phyloP scores from a whole-genome alignment of 2,113 vertebrate species.

The Pogona vitticeps region DNA sequence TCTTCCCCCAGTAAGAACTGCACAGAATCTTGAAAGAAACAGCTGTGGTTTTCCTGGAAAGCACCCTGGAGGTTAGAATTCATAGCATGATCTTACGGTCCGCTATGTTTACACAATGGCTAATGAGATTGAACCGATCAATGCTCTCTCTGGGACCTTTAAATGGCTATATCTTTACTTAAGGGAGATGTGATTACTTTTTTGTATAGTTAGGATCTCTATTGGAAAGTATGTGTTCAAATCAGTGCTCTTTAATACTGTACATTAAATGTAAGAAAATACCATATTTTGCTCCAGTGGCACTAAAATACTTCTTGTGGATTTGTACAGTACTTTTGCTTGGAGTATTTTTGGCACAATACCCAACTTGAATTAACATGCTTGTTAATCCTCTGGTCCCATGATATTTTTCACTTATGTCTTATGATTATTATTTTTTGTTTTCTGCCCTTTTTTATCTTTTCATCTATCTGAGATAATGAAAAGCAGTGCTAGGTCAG shows the following conservation, averaged over 20 bases:
- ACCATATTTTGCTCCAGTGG: neutral
- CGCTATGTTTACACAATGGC: neutral
- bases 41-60: neutral
- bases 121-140: neutral
- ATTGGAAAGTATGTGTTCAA: neutral
- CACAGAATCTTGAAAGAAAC: too few species aligned
- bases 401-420: slow-evolving; percentile 59
- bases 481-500: slow-evolving; percentile 40
- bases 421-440: slow-evolving; percentile 57
- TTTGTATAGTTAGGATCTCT: neutral
- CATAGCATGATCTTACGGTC: too few species aligned
- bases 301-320: neutral
- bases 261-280: neutral
- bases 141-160: neutral
- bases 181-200: neutral
- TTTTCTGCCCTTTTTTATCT: slow-evolving; percentile 35
- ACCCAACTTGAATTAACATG: neutral
- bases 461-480: slow-evolving; percentile 33
- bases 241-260: neutral
- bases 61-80: neutral
- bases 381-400: slow-evolving; percentile 45
- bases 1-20: too few species aligned
- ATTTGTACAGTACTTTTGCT: neutral
- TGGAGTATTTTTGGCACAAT: accelerated
- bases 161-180: neutral